Evolutionary conservation across 2,797 vertebrate species (phyloP).

Genomic region (Arctocebus calabarensis): DNA sequence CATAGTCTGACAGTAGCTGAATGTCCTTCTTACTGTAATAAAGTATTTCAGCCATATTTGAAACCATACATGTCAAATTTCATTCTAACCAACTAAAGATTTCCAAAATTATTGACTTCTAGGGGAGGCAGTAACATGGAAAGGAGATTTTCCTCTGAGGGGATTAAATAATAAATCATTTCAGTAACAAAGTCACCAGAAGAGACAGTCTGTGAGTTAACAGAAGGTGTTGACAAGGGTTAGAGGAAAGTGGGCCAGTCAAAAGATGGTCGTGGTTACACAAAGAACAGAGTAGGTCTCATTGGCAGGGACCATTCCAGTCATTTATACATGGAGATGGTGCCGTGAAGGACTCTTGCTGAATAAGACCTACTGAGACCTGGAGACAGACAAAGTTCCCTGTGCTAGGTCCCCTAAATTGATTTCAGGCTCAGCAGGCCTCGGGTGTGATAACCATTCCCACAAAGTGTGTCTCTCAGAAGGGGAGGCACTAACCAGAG

Average conservation of each 20-base stretch:
- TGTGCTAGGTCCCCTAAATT: neutral
- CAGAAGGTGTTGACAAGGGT: neutral
- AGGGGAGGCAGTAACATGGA: neutral
- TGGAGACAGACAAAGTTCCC: neutral
- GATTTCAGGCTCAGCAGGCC: neutral
- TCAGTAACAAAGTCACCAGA: neutral
- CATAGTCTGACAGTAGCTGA: neutral
- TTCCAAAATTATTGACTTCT: neutral
- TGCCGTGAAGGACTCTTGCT: neutral
- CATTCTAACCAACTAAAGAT: neutral
- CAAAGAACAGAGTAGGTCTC: neutral
- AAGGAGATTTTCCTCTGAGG: neutral
- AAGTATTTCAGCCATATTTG: neutral
- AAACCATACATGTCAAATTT: neutral
- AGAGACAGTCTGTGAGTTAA: neutral
- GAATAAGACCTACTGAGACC: neutral
- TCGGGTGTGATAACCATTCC: neutral
- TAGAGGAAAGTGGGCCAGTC: neutral
- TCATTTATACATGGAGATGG: fast-evolving
- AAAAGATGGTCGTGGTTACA: neutral
- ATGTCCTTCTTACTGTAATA: neutral
- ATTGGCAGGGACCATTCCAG: neutral
- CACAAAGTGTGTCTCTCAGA: neutral
- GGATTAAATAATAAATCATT: neutral
- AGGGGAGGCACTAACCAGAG: neutral